Base-by-base conservation (phyloP, 2,797 vertebrate species). In the Periophthalmus magnuspinnatus region DNA sequence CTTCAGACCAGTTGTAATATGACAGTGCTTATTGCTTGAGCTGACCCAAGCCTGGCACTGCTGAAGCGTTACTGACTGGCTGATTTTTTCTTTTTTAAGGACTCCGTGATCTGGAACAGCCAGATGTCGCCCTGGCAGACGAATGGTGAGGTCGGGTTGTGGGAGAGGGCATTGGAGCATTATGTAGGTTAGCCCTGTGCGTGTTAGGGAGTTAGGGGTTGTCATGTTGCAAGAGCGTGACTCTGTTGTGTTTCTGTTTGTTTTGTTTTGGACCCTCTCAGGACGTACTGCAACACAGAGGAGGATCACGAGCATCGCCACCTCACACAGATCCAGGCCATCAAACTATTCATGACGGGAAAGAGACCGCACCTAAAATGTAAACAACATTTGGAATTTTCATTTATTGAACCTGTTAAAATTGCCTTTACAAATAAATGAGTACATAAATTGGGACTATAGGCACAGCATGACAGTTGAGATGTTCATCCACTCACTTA, bases 261-360 rank as follows among this genome's bases (percentile, higher is more conserved):
- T 34, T 58, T 59, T 85, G 71, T 86, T 80, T 83, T 67, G 69
- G 78, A 71, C 41, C 19, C 21, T 16, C 9, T 19, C 82, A 99
- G 97, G 97, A 97, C 95, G 8, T 99, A 98, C 85, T 99, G 97
- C 92, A 98, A 98, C 91, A 99, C 95, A 1, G 97, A 98, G 77
- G 90, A 96, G 38, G 94, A 96, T 81, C 96, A 97, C 0, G 96
- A 97, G n/a, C 96, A 98, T 80, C 96, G 95, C 2, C 95, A 97
- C 86, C 94, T 99, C 83, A 93, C 95, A 74, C 97, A 99, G 78
- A 88, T 98, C 80, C 95, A 97, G 85, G 97, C 97, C 65, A 98
- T 99, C 83, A 98, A 95, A 89, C 95, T 95, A 79, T 99, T 96
- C 93, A 95, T 99, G 92, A 96, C 93, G 13, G 95, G 95, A 80